These are phyloP conservation scores for Enteromius paludinosus DNA, from an alignment of 2,797 vertebrate species.

Conservation along the genomic window DNA sequence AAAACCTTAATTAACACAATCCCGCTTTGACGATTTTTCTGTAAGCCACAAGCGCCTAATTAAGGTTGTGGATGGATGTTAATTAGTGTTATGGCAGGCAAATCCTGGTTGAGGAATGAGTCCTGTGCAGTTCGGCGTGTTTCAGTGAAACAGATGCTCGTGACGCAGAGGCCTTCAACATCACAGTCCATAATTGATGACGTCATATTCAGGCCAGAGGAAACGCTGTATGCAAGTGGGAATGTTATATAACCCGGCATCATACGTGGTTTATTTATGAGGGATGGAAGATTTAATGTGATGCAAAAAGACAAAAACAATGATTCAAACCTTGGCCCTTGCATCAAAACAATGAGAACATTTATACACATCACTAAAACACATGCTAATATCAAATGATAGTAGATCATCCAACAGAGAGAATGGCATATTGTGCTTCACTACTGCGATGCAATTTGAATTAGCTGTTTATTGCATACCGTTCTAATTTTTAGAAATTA, in stretches of 20 bases:
- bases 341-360: background rate
- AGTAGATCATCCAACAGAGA: background rate
- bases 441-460: background rate
- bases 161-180: background rate
- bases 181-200: background rate
- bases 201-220: background rate
- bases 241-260: background rate
- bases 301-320: background rate
- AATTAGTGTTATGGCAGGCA: slow-evolving; percentile 32
- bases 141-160: slow-evolving; percentile 19
- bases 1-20: slow-evolving; percentile 36
- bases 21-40: background rate
- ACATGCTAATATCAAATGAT: background rate
- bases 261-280: background rate
- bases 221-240: background rate
- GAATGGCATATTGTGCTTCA: background rate
- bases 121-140: background rate
- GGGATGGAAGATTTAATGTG: background rate
- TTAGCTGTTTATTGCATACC: background rate
- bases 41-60: slow-evolving; percentile 27
- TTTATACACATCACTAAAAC: background rate
- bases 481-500: background rate
- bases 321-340: no score
- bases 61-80: slow-evolving; percentile 19
- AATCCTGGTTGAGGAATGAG: background rate